Base-by-base conservation (phyloP, 2,797 vertebrate species). In the Atherinosoma microstoma region DNA sequence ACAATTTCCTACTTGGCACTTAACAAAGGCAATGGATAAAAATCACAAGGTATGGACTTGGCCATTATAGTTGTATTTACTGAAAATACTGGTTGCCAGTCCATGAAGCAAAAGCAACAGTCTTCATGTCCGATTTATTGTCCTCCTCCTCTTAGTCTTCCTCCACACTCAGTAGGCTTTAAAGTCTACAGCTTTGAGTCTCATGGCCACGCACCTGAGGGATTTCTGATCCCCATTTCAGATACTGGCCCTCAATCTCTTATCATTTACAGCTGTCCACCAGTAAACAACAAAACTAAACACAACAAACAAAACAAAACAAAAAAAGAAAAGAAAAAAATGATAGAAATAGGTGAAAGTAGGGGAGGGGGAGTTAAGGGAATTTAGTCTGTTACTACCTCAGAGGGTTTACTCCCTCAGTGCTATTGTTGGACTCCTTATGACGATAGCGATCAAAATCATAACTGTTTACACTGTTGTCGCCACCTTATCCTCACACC, bases 191-290 rank as follows among this genome's bases (percentile, higher is more conserved):
- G 80, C 91, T 91, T 82, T 84, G 87, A 92, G 89, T 93, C 92
- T 94, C 92, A 93, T 92, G 89, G 88, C 90, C 72, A 76, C 68
- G 85, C 89, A 94, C 91, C 93, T 78, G 84, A 86, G 93, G 94
- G 94, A 95, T 93, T 93, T 88, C 92, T 92, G 94, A 95, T 95
- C 90, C 89, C 92, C 93, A 95, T 95, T 95, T 95, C 89, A 95
- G 94, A 95, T 95, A 94, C 64, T 62, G 72, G 78, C 83, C 89
- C 76, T 91, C 93, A 91, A 91, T 94, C 90, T 91, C 94, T 95
- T 95, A 95, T 95, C 94, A 93, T 94, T 92, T 94, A 93, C 93
- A 94, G 93, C 94, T 94, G 94, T 95, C 93, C 87, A 87, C 82
- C 87, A 80, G 92, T 94, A 95, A 95, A 94, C 94, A 95, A 93